Conservation (phyloP, 2,113 vertebrate genomes). For the Ageneiosus marmoratus region DNA sequence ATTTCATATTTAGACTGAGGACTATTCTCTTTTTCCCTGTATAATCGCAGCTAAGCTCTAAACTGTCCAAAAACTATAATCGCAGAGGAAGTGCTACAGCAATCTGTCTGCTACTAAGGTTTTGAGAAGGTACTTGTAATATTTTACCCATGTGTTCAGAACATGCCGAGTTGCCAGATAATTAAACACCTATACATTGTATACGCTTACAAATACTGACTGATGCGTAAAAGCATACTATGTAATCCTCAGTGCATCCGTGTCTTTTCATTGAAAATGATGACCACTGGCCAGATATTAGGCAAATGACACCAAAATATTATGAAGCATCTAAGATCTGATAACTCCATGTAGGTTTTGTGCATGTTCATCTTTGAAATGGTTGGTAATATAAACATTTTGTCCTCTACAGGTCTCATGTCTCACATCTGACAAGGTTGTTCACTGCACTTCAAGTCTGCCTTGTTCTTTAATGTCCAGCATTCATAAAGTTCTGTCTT, state of each 20-base stretch:
- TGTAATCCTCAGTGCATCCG: neutral
- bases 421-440: conserved; percentile 51
- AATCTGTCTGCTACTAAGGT: neutral
- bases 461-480: conserved; percentile 61
- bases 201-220: neutral
- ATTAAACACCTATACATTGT: neutral
- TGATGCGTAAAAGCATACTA: neutral
- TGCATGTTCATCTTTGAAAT: no score
- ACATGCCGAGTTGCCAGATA: neutral
- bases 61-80: neutral
- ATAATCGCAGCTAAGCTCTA: neutral
- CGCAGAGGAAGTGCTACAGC: no score
- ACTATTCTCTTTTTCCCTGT: neutral
- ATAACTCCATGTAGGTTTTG: neutral
- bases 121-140: neutral
- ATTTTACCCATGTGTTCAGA: neutral
- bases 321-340: neutral
- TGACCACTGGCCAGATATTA: neutral
- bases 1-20: neutral
- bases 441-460: conserved; percentile 48
- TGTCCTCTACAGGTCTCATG: conserved; percentile 58
- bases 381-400: conserved; percentile 19
- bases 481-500: conserved; percentile 65
- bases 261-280: neutral
- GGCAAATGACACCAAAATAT: no score